These are phyloP conservation scores for Podotricha telesiphe DNA, from an alignment of 2,888 invertebrate genomes.

Conservation along the genomic window DNA sequence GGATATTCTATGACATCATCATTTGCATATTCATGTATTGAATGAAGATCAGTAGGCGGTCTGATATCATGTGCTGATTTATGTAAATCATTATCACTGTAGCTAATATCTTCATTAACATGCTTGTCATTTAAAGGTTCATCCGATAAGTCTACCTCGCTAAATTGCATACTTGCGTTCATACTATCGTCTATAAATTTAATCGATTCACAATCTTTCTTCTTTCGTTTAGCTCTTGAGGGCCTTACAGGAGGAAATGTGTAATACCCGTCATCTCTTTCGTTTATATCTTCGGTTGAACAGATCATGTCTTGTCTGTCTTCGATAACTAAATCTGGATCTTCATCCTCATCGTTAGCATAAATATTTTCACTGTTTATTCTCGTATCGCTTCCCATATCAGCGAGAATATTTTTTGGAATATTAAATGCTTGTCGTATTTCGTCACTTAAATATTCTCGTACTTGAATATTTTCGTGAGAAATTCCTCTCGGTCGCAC, in stretches of 20 bases:
- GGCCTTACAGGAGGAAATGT: constrained; percentile 83
- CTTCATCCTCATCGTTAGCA: constrained; percentile 68
- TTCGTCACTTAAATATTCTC: constrained; percentile 90
- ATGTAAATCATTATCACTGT: constrained; percentile 60
- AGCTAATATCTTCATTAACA: constrained; percentile 48
- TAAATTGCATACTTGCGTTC: constrained; percentile 73
- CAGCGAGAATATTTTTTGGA: constrained; percentile 86
- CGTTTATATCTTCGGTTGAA: constrained; percentile 74
- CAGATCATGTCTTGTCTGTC: constrained; percentile 66
- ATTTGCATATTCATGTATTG: constrained; percentile 75
- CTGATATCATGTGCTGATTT: constrained; percentile 61
- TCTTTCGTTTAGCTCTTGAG: constrained; percentile 81
- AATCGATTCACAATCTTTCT: constrained; percentile 67
- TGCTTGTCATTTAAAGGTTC: constrained; percentile 74
- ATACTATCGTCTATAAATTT: constrained; percentile 75
- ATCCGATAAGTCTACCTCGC: constrained; percentile 79
- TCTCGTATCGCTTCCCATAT: constrained; percentile 78
- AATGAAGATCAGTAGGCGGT: constrained; percentile 65
- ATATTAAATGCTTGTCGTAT: constrained; percentile 90
- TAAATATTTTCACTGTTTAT: constrained; percentile 66
- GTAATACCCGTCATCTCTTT: constrained; percentile 80
- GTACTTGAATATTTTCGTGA: constrained; percentile 91
- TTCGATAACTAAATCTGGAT: constrained; percentile 68
- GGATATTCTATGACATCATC: constrained; percentile 83
- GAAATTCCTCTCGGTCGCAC: constrained; percentile 92